These are phyloP conservation scores for Lagopus leucura DNA, from an alignment of 2,113 vertebrate species.

Conservation along the genomic window DNA sequence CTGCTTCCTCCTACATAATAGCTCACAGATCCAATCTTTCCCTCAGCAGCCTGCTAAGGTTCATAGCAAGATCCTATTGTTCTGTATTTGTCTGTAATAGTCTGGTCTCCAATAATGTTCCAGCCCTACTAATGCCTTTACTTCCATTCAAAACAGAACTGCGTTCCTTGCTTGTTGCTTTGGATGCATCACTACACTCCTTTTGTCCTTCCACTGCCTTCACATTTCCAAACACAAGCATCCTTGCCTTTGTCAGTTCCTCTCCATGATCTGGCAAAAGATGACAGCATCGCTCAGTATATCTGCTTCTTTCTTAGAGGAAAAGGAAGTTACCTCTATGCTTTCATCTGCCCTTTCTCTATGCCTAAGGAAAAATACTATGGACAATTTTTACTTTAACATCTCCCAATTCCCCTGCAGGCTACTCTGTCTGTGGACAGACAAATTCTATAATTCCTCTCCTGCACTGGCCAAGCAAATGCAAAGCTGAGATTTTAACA, in stretches of 20 bases:
- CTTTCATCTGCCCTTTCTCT: background rate
- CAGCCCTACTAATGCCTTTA: background rate
- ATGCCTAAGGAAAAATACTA: background rate
- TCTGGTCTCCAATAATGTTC: conserved; percentile 15
- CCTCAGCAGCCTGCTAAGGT: background rate
- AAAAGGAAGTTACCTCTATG: background rate
- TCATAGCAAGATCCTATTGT: background rate
- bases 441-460: background rate
- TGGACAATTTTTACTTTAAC: background rate
- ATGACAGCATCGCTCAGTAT: background rate
- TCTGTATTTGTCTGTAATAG: background rate
- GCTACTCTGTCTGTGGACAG: background rate
- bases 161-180: background rate
- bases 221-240: background rate
- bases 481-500: background rate
- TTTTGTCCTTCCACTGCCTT: background rate
- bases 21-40: conserved; percentile 24
- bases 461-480: background rate
- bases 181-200: background rate
- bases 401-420: background rate
- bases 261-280: conserved; percentile 5
- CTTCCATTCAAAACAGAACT: conserved; percentile 3
- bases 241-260: background rate
- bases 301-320: background rate
- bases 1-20: background rate